Percentiles rank a stretch among this genome's conserved stretches.
Evolutionary conservation across 2,888 invertebrate species (phyloP).

Genomic region (Eubasilissa splendida): DNA sequence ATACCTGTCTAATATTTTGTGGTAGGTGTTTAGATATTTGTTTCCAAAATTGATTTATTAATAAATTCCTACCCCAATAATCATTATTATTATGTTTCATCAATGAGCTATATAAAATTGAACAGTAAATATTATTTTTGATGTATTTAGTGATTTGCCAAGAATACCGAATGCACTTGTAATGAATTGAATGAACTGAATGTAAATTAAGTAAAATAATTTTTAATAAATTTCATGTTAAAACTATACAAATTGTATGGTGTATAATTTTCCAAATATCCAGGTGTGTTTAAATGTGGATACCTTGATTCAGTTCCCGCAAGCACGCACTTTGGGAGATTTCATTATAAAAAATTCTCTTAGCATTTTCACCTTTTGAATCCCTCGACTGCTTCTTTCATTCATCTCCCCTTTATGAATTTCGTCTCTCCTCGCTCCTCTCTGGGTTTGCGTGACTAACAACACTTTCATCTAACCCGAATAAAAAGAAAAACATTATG

Average conservation of each 20-base stretch:
- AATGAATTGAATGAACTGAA: no score
- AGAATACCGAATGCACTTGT: no score
- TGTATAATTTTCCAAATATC: not conserved
- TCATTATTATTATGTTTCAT: no score
- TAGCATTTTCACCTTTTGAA: conserved; percentile 12
- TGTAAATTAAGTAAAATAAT: no score
- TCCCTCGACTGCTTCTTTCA: not conserved
- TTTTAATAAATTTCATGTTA: not conserved
- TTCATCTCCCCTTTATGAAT: not conserved
- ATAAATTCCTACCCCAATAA: no score
- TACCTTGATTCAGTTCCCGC: not conserved
- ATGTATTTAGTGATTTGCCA: no score
- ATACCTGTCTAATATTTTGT: no score
- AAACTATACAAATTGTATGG: not conserved
- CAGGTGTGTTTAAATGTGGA: not conserved
- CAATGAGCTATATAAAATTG: no score
- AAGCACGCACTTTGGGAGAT: not conserved
- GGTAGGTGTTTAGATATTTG: no score
- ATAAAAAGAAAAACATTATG: conserved; percentile 3
- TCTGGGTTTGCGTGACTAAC: not conserved
- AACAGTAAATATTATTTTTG: no score
- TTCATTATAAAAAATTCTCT: not conserved
- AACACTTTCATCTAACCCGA: not conserved
- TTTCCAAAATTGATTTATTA: no score
- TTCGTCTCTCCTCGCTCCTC: not conserved